phyloP scores from a whole-genome alignment of 1,140 invertebrate species.

The Micrasema longulum region DNA sequence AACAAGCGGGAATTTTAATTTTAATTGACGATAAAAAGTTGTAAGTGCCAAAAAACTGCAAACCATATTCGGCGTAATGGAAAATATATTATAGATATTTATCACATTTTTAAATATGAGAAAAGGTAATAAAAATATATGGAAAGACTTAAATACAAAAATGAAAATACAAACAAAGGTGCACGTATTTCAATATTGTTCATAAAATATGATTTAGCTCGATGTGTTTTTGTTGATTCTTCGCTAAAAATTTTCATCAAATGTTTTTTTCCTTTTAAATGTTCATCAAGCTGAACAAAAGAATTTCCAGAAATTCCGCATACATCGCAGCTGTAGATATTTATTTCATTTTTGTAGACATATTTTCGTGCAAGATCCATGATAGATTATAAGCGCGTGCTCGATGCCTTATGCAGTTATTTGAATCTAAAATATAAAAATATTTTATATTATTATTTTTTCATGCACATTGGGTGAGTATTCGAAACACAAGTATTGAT shows the following conservation, averaged over 20 bases:
- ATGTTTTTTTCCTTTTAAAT: slow-evolving; percentile 42
- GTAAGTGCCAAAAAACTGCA: slow-evolving; percentile 22
- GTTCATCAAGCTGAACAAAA: slow-evolving; percentile 45
- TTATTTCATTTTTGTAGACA: no score
- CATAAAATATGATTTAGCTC: slow-evolving; percentile 1
- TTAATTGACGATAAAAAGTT: slow-evolving; percentile 12
- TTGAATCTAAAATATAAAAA: no score
- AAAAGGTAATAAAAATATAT: slow-evolving; percentile 36
- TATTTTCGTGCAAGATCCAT: no score
- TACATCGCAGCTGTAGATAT: slow-evolving; percentile 39
- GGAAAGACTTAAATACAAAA: slow-evolving; percentile 24
- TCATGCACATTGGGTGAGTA: no score
- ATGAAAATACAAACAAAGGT: slow-evolving; percentile 1
- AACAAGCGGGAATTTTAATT: slow-evolving; percentile 69
- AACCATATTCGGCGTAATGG: slow-evolving; percentile 6
- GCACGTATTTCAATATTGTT: slow-evolving; percentile 4
- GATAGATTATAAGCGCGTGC: no score
- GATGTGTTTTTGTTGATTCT: slow-evolving; percentile 8
- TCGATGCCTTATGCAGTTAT: no score
- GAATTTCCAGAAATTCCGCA: slow-evolving; percentile 44
- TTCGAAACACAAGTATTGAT: no score
- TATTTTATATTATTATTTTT: no score
- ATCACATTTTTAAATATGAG: not conserved
- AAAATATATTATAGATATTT: not conserved
- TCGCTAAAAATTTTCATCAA: slow-evolving; percentile 29